These are phyloP conservation scores for Lutjanus argentimaculatus DNA, from an alignment of 2,797 vertebrate species.

Conservation along the genomic window DNA sequence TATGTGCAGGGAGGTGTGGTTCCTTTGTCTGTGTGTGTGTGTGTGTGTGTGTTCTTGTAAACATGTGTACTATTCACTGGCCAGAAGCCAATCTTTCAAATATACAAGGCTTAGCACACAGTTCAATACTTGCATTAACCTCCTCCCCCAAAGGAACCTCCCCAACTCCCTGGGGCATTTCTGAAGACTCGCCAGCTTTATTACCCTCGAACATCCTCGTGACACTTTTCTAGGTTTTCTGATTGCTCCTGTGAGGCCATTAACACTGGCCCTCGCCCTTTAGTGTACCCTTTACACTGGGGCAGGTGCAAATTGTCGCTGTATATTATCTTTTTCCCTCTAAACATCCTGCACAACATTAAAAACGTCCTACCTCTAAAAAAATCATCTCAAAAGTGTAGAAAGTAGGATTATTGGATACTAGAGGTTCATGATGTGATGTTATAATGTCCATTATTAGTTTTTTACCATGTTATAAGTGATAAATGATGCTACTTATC, in stretches of 20 bases:
- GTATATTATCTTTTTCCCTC: background rate
- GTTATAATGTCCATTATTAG: too few relatives aligned
- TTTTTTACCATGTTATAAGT: background rate
- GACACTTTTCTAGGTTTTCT: conserved; percentile 27
- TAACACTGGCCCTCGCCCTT: conserved; percentile 5
- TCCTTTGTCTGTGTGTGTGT: too few relatives aligned
- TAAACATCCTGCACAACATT: background rate
- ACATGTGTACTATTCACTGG: conserved; percentile 8
- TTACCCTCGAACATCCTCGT: conserved; percentile 27
- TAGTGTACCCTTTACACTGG: background rate
- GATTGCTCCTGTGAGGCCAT: conserved; percentile 47
- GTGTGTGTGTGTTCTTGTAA: too few relatives aligned
- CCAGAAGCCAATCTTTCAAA: conserved; percentile 26
- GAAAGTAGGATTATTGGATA: background rate
- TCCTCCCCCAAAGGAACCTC: conserved; percentile 5
- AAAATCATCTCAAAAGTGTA: background rate
- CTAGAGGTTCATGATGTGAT: background rate
- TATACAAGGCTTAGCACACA: conserved; percentile 27
- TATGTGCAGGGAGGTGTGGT: background rate
- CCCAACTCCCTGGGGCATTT: conserved; percentile 28
- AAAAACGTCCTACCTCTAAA: background rate
- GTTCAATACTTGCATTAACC: conserved; percentile 61
- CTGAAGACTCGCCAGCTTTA: conserved; percentile 32
- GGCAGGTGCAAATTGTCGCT: background rate
- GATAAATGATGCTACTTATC: background rate